phyloP scores from a whole-genome alignment of 1,140 invertebrate species.

The Augochlora pura region DNA sequence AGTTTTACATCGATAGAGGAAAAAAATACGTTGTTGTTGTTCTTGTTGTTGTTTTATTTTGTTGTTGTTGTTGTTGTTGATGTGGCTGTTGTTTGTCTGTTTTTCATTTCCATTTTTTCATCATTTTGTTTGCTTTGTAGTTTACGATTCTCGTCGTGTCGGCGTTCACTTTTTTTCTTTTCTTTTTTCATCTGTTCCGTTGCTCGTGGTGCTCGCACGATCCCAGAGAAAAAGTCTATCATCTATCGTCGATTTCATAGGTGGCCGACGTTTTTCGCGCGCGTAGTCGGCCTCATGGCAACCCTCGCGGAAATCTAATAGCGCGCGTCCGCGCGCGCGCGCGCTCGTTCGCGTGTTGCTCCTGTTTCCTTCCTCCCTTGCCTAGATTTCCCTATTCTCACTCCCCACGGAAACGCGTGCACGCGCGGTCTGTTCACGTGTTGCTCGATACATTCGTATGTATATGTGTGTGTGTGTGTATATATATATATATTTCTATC shows the following conservation, averaged over 20 bases:
- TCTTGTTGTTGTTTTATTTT: slow-evolving; percentile 55
- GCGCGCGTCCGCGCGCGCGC: slow-evolving; percentile 15
- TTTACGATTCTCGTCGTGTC: background rate
- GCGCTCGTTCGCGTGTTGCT: background rate
- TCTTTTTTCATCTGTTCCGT: background rate
- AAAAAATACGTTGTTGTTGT: slow-evolving; percentile 75
- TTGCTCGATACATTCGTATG: slow-evolving; percentile 6
- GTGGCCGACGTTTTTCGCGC: slow-evolving; percentile 25
- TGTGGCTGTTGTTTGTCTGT: background rate
- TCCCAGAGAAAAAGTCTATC: background rate
- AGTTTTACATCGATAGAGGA: slow-evolving; percentile 80
- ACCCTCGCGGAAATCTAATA: slow-evolving; percentile 20
- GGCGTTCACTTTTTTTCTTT: slow-evolving; percentile 1
- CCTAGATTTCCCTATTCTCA: background rate
- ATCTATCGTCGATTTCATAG: background rate
- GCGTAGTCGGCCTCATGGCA: slow-evolving; percentile 34
- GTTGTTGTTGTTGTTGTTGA: background rate
- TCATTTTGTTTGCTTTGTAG: background rate
- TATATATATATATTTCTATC: too few species aligned
- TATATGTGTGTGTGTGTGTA: too few species aligned
- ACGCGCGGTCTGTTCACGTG: slow-evolving; percentile 37
- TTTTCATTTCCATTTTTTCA: background rate
- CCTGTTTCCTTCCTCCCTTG: background rate
- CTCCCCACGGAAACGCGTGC: slow-evolving; percentile 29
- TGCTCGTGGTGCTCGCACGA: background rate